These are phyloP conservation scores for Thymallus thymallus DNA, from an alignment of 2,113 vertebrate genomes.

Conservation along the genomic window DNA sequence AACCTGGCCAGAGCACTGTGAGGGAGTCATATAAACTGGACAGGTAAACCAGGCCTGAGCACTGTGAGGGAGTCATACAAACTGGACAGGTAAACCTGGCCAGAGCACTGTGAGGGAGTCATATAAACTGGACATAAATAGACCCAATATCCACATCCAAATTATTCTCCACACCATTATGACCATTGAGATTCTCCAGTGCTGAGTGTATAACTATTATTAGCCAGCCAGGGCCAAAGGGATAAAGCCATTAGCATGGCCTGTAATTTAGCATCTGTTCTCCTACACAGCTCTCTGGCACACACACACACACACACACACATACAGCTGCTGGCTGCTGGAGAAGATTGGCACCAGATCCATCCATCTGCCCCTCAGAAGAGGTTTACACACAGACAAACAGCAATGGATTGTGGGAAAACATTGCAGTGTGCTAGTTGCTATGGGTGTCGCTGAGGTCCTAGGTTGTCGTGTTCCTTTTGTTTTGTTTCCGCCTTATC, in stretches of 20 bases:
- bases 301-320: background rate
- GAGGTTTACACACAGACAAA: conserved; percentile 27
- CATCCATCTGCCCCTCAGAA: background rate
- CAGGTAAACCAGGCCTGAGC: no score
- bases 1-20: no score
- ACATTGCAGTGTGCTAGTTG: conserved; percentile 27
- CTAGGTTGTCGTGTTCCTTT: conserved; percentile 35
- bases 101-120: background rate
- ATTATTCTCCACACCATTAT: conserved; percentile 27
- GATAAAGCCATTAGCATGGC: conserved; percentile 48
- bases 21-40: no score
- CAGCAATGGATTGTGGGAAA: conserved; percentile 36
- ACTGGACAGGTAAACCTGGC: no score
- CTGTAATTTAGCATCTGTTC: conserved; percentile 74
- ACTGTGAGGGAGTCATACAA: no score
- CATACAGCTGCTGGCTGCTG: background rate
- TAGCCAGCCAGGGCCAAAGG: conserved; percentile 58
- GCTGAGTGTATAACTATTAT: conserved; percentile 60
- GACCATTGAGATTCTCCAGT: conserved; percentile 44
- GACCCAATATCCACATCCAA: conserved; percentile 14
- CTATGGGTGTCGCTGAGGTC: conserved; percentile 34
- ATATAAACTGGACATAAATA: conserved; percentile 9
- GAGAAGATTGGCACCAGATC: conserved; percentile 12
- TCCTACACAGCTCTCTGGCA: background rate
- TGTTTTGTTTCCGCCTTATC: conserved; percentile 46